Percentiles rank a stretch among this genome's conserved stretches.
Conservation (phyloP, 2,113 vertebrate species). For the Ailurus styani region DNA sequence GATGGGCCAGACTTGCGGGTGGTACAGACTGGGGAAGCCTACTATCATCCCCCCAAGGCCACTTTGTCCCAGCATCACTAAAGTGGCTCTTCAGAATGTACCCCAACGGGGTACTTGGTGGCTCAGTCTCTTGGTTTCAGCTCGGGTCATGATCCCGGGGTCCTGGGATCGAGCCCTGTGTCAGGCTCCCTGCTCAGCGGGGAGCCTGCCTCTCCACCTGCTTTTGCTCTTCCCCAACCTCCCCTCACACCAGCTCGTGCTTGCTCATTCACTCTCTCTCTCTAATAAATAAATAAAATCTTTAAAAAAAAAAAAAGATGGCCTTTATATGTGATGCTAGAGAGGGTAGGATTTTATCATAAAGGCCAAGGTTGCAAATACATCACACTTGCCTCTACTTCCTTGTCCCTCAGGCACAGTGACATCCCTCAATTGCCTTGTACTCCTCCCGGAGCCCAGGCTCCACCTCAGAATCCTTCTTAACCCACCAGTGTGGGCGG, state of each 20-base stretch:
- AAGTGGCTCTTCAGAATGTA: not conserved
- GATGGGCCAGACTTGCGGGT: not conserved
- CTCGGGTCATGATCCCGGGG: not conserved
- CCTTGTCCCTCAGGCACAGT: not conserved
- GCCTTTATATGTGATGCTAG: no score
- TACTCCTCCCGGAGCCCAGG: not conserved
- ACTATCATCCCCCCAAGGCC: not conserved
- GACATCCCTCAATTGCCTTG: not conserved
- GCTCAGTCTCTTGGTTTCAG: not conserved
- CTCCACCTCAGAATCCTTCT: not conserved
- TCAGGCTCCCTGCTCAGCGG: not conserved
- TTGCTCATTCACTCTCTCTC: not conserved
- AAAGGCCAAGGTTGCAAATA: not conserved
- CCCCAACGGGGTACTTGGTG: not conserved
- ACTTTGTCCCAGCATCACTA: not conserved
- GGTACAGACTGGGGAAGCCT: not conserved
- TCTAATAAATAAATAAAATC: not conserved
- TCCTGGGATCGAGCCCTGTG: not conserved
- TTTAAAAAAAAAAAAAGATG: not conserved
- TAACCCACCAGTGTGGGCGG: not conserved
- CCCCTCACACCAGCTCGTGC: no score
- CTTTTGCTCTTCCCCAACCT: not conserved
- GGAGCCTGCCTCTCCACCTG: not conserved
- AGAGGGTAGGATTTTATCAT: not conserved
- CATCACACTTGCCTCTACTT: not conserved